phyloP scores from a whole-genome alignment of 1,140 invertebrate genomes.

The Hycleus cichorii region DNA sequence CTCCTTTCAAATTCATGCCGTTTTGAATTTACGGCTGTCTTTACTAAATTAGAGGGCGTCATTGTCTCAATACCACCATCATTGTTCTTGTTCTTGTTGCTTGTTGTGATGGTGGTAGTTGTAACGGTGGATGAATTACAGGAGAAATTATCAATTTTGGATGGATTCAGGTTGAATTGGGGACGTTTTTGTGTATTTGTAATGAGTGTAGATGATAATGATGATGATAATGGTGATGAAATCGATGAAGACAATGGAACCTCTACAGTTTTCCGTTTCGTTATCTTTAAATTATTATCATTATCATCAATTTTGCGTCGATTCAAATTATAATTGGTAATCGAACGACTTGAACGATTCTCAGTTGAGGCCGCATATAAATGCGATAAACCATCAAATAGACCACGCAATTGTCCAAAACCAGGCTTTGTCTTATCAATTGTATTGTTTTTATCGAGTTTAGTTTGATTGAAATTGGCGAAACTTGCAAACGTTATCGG shows the following conservation, averaged over 20 bases:
- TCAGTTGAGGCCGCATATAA: conserved; percentile 60
- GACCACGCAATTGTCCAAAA: conserved; percentile 59
- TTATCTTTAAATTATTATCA: not conserved
- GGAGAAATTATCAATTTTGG: too few species aligned
- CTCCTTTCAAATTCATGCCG: conserved; percentile 45
- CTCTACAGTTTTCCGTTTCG: conserved; percentile 1
- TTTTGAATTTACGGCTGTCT: conserved; percentile 57
- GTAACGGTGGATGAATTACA: not conserved
- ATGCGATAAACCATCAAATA: conserved; percentile 80
- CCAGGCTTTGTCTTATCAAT: conserved; percentile 39
- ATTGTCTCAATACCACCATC: conserved; percentile 28
- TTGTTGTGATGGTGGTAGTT: not conserved
- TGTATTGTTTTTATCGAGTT: conserved; percentile 18
- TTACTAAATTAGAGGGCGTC: conserved; percentile 57
- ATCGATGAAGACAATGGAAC: not conserved
- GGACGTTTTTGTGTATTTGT: not conserved
- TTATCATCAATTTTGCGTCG: conserved; percentile 35
- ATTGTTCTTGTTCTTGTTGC: not conserved
- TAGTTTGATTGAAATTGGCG: conserved; percentile 39
- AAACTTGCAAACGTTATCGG: conserved; percentile 39
- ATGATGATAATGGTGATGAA: conserved; percentile 2
- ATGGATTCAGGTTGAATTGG: too few species aligned
- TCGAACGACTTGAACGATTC: conserved; percentile 37
- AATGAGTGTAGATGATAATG: not conserved
- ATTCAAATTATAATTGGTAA: conserved; percentile 47